Conservation (phyloP, 2,797 vertebrate genomes). For the Crocidura indochinensis region DNA sequence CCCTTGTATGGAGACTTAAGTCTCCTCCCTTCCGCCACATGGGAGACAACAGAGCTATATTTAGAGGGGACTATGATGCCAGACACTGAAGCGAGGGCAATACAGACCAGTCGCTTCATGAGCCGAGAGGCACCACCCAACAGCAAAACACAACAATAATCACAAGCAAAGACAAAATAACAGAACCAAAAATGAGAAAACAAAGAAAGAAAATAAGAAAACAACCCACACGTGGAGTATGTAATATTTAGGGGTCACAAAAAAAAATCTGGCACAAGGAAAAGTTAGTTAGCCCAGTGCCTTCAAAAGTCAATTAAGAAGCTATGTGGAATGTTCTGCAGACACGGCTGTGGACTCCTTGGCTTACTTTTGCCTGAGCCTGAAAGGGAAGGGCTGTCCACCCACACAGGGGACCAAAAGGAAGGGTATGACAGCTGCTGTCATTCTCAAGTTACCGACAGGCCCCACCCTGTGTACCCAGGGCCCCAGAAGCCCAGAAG, state of each 20-base stretch:
- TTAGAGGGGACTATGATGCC: slow-evolving; percentile 39
- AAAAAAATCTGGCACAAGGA: no score
- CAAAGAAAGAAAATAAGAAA: no score
- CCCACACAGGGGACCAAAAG: slow-evolving; percentile 90
- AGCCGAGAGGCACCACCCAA: accelerated
- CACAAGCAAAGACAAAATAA: accelerated
- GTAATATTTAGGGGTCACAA: no score
- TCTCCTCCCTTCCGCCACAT: background rate
- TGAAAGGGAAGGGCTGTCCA: slow-evolving; percentile 68
- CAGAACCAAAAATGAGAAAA: background rate
- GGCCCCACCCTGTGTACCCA: slow-evolving; percentile 74
- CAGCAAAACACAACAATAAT: background rate
- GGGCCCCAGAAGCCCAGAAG: slow-evolving; percentile 71
- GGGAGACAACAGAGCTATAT: slow-evolving; percentile 46
- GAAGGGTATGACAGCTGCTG: slow-evolving; percentile 87
- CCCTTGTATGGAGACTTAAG: slow-evolving; percentile 11
- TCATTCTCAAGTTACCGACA: slow-evolving; percentile 91
- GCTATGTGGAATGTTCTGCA: no score
- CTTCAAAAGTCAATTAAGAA: no score
- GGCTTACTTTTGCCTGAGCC: slow-evolving; percentile 73
- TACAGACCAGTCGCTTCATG: background rate
- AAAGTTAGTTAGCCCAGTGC: no score
- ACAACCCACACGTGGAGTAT: no score
- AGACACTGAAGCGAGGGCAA: background rate
- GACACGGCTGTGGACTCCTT: background rate